These are phyloP conservation scores for Panopea generosa DNA, from an alignment of 2,888 invertebrate species.

Conservation along the genomic window DNA sequence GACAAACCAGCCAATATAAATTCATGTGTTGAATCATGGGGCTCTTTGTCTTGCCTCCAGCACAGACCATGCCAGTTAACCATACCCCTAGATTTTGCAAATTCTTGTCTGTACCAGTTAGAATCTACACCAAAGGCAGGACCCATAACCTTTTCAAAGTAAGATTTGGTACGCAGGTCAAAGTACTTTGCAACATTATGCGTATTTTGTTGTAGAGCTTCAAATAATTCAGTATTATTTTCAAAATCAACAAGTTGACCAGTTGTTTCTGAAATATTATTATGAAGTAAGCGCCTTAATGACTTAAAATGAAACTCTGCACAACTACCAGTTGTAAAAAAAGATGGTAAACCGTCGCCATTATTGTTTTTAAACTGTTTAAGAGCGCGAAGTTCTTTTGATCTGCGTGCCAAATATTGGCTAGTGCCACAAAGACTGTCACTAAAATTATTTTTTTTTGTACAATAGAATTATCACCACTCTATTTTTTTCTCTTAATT, in stretches of 20 bases:
- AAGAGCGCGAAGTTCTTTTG: conserved; percentile 3
- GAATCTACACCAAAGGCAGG: conserved; percentile 15
- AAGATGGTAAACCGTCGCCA: conserved; percentile 37
- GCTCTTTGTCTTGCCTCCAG: conserved; percentile 23
- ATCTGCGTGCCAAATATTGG: conserved; percentile 11
- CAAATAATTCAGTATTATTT: conserved; percentile 1
- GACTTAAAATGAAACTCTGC: conserved; percentile 27
- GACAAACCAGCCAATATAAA: conserved; percentile 35
- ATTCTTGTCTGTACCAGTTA: conserved; percentile 53
- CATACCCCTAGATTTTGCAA: conserved; percentile 67
- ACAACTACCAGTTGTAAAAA: conserved; percentile 26
- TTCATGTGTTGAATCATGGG: conserved; percentile 12
- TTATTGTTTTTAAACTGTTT: conserved; percentile 12
- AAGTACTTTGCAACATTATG: conserved; percentile 28
- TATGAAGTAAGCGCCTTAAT: not conserved
- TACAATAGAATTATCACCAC: conserved; percentile 42
- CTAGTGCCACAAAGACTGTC: conserved; percentile 27
- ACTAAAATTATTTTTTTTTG: conserved; percentile 60
- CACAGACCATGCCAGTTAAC: conserved; percentile 69
- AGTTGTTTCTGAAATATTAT: conserved; percentile 3
- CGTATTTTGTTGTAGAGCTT: conserved; percentile 16
- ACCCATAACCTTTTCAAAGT: conserved; percentile 31
- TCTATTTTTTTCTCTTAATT: conserved; percentile 46
- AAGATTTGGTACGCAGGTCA: conserved; percentile 25
- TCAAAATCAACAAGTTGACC: conserved; percentile 3